A percentile compares a stretch with the other conserved stretches of the same genome.
Evolutionary conservation across 2,888 invertebrate genomes (phyloP).

Genomic region (Protonemura montana): DNA sequence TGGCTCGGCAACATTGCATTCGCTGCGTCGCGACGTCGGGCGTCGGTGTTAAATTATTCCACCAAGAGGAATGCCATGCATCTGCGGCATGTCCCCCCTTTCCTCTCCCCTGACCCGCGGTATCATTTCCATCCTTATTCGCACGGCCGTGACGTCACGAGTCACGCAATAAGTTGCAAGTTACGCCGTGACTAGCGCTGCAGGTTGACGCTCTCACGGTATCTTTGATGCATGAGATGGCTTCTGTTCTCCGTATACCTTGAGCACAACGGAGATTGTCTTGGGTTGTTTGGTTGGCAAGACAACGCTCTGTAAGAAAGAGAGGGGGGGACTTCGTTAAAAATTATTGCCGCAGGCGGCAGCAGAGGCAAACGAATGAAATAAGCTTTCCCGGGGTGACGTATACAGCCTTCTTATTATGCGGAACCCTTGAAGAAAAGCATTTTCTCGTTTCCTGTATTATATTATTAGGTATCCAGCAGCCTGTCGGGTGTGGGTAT

Average conservation of each 20-base stretch:
- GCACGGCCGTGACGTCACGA: not conserved
- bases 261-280: too few species aligned
- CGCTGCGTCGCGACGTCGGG: not conserved
- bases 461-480: not conserved
- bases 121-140: too few species aligned
- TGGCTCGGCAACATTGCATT: not conserved
- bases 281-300: too few species aligned
- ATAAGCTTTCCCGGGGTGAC: not conserved
- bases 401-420: not conserved
- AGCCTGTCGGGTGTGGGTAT: not conserved
- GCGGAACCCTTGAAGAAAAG: not conserved
- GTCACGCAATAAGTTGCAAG: too few species aligned
- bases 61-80: conserved; percentile 41
- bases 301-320: not conserved
- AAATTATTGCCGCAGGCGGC: not conserved
- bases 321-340: not conserved
- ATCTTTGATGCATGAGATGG: too few species aligned
- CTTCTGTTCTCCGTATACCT: too few species aligned
- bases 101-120: not conserved
- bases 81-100: conserved; percentile 41
- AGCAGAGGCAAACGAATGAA: not conserved
- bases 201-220: too few species aligned
- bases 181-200: too few species aligned
- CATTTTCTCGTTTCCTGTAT: conserved; percentile 1
- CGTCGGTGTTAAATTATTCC: conserved; percentile 40